These are phyloP conservation scores for Agonopterix alstromeriana DNA, from an alignment of 2,888 invertebrate species.

Conservation along the genomic window DNA sequence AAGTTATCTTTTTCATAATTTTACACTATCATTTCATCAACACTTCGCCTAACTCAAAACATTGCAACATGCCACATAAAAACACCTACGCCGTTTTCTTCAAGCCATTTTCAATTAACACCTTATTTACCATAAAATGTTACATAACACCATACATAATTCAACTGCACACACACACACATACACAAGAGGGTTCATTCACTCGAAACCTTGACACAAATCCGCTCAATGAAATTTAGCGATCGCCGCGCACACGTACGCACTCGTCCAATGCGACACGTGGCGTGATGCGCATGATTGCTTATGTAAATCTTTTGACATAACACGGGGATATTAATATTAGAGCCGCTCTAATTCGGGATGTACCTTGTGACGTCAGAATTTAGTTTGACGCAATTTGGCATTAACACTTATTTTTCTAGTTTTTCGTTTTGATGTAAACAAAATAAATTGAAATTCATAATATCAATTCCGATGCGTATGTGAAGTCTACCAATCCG, in stretches of 20 bases:
- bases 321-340: constrained; percentile 14
- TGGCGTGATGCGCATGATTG: constrained; percentile 21
- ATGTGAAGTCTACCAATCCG: too few relatives aligned
- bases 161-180: constrained; percentile 9
- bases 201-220: constrained; percentile 52
- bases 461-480: too few relatives aligned
- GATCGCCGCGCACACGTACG: constrained; percentile 19
- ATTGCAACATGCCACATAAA: too few relatives aligned
- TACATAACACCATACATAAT: background rate
- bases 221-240: constrained; percentile 37
- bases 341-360: background rate
- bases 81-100: too few relatives aligned
- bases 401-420: too few relatives aligned
- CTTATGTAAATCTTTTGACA: constrained; percentile 34
- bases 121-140: background rate
- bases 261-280: constrained; percentile 9
- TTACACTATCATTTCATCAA: too few relatives aligned
- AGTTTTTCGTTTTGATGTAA: too few relatives aligned
- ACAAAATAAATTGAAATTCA: too few relatives aligned
- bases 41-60: too few relatives aligned
- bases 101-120: background rate
- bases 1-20: too few relatives aligned
- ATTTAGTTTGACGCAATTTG: too few relatives aligned
- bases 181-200: constrained; percentile 39
- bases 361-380: too few relatives aligned